phyloP scores from a whole-genome alignment of 2,797 vertebrate genomes.

The Chromobotia macracanthus region DNA sequence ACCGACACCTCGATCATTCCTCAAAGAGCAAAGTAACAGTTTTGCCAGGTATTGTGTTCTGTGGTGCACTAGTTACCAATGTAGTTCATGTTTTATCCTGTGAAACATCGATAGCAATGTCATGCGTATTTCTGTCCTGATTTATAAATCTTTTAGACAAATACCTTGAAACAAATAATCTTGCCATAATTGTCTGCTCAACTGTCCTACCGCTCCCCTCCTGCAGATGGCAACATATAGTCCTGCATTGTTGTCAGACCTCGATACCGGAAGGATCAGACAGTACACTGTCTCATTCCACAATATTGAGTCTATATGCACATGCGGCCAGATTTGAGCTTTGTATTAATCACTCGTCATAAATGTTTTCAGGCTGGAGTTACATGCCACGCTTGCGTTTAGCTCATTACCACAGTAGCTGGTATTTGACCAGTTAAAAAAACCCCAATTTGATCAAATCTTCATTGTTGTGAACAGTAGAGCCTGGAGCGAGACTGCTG shows the following conservation, averaged over 20 bases:
- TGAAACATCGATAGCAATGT: no score
- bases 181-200: not conserved
- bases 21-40: not conserved
- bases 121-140: no score
- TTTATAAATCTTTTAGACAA: no score
- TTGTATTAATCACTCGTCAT: not conserved
- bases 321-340: not conserved
- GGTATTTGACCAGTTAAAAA: not conserved
- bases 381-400: not conserved
- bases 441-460: not conserved
- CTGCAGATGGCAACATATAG: constrained; percentile 4
- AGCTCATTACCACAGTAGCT: not conserved
- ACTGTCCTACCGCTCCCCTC: not conserved
- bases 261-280: constrained; percentile 18
- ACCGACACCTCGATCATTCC: not conserved
- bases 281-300: not conserved
- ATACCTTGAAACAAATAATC: no score
- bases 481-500: constrained; percentile 5
- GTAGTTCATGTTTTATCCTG: no score
- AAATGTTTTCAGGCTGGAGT: not conserved
- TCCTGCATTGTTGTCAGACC: not conserved
- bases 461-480: constrained; percentile 4
- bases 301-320: not conserved
- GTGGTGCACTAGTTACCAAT: no score
- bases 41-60: not conserved